Conservation (phyloP, 2,113 vertebrate species). For the Pogonocichla stellata region DNA sequence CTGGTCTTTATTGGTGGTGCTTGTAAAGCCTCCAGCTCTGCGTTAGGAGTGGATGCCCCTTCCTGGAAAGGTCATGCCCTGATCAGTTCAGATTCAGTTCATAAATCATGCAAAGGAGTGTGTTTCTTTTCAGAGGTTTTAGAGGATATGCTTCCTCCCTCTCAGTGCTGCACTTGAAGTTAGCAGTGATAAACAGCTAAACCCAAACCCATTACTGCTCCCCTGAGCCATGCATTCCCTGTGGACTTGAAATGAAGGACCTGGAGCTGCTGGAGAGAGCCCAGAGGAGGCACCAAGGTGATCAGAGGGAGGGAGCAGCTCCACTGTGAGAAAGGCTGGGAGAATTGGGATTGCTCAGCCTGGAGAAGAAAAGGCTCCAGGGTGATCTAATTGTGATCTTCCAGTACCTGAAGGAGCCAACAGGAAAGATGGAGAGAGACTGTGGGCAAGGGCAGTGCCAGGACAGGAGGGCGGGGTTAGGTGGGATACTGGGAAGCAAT, state of each 20-base stretch:
- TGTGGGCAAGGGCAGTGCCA: neutral
- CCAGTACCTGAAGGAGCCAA: neutral
- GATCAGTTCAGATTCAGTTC: conserved; percentile 43
- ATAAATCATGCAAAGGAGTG: conserved; percentile 3
- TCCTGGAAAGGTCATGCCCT: conserved; percentile 6
- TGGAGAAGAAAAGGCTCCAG: neutral
- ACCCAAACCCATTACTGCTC: neutral
- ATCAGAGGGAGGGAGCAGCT: neutral
- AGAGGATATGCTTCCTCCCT: neutral
- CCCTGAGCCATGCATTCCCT: neutral
- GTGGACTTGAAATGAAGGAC: neutral
- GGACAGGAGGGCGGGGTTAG: neutral
- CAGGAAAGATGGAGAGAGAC: neutral
- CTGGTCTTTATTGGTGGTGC: neutral
- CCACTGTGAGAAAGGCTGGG: neutral
- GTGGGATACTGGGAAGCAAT: neutral
- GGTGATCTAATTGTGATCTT: neutral
- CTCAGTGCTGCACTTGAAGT: neutral
- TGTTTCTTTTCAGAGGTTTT: neutral
- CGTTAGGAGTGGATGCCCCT: neutral
- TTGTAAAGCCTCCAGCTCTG: conserved; percentile 17
- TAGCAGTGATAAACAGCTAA: neutral
- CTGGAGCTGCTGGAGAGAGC: neutral
- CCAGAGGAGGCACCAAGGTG: neutral
- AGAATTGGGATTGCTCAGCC: neutral